phyloP scores from a whole-genome alignment of 1,140 invertebrate genomes.

The Drosophila neocordata region DNA sequence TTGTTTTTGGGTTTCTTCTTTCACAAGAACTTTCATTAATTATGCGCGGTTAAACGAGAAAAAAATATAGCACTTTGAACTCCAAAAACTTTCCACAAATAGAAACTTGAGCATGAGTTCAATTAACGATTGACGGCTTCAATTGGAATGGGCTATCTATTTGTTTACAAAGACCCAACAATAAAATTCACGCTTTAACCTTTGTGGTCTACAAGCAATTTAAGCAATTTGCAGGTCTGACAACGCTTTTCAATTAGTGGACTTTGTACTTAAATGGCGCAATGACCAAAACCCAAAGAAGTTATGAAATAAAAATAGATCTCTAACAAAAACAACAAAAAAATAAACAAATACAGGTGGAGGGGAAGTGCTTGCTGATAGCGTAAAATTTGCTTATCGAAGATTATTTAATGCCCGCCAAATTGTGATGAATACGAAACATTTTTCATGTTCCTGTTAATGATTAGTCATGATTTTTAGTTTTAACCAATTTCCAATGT shows the following conservation, averaged over 20 bases:
- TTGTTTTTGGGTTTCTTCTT: constrained; percentile 46
- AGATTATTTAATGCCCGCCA: constrained; percentile 1
- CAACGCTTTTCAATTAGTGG: constrained; percentile 24
- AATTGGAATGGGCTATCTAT: constrained; percentile 28
- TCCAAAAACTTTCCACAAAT: constrained; percentile 57
- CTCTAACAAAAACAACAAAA: neutral
- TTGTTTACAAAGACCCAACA: constrained; percentile 35
- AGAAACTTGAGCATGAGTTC: constrained; percentile 20
- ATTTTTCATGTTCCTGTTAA: neutral
- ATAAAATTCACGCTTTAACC: constrained; percentile 39
- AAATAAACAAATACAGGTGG: neutral
- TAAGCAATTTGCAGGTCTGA: constrained; percentile 42
- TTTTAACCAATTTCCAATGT: constrained; percentile 17
- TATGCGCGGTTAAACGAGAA: constrained; percentile 39
- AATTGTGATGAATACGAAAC: neutral
- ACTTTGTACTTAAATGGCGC: constrained; percentile 53
- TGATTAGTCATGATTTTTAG: neutral
- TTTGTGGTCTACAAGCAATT: constrained; percentile 46
- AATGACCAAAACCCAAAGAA: constrained; percentile 27
- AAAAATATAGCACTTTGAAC: constrained; percentile 56
- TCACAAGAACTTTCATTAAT: constrained; percentile 40
- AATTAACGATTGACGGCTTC: constrained; percentile 45
- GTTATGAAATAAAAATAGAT: constrained; percentile 51
- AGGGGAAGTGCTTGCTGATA: constrained; percentile 45
- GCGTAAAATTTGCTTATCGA: constrained; percentile 62